Base-by-base conservation (phyloP, 2,113 vertebrate genomes). In the Clinocottus analis region DNA sequence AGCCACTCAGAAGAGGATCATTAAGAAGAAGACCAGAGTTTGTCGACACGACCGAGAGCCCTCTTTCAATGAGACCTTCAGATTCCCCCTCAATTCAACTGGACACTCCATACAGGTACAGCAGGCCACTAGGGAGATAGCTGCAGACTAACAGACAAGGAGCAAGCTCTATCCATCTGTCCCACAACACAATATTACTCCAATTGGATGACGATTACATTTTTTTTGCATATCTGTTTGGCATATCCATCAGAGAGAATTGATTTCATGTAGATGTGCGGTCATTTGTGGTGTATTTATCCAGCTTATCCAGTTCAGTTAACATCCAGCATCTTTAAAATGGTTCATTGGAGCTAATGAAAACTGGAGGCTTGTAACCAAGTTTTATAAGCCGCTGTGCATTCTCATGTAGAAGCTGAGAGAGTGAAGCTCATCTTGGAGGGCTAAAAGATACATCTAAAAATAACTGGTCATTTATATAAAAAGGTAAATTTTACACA, bases 21-120 rank as follows among this genome's bases (percentile, higher is more conserved):
- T 99, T 80, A 99, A 99, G 95, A 99, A 99, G 94, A 99, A 99
- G 93, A 99, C 98, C n/a, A 94, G 97, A 91, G 96, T 99, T 47
- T 99, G 98, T 87, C 95, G 98, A 60, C 98, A 99, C 75, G 98
- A 99, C 91, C 93, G 98, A 86, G 98, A 99, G 65, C 98, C 98
- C 66, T 99, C 97, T 0, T 99, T 99, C 89, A 99, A 99, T n/a
- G 98, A 99, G 93, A 99, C 97, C 0, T 99, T 99, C 92, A 94
- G 97, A 85, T 98, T 99, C 92, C 97, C 95, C 55, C 94, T 99
- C 74, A 99, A 97, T 91, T 97, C 98, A 55, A 96, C 97, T 1
- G 98, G 98, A 77, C 98, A 99, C 91, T 98, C 98, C 71, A 96
- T 99, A 87, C 98, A 99, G 97, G 98, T 99, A 95, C 90, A 72